Percentiles rank a stretch among this genome's conserved stretches.
Evolutionary conservation across 2,797 vertebrate genomes (phyloP).

Genomic region (Acridotheres tristis): DNA sequence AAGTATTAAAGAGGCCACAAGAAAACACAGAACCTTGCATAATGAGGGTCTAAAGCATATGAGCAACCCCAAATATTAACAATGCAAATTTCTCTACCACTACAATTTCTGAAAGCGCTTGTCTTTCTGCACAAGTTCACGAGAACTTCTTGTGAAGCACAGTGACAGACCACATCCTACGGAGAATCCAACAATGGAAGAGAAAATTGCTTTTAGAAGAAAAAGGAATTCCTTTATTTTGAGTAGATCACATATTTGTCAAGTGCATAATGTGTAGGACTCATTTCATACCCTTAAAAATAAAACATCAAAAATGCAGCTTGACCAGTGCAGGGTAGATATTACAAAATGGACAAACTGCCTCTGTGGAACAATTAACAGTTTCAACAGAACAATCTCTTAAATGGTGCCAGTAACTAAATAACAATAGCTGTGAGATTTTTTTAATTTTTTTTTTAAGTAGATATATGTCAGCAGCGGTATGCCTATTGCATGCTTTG

Average conservation of each 20-base stretch:
- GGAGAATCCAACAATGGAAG: not conserved
- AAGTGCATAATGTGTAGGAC: not conserved
- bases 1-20: not conserved
- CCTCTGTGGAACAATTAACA: not conserved
- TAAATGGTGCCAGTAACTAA: not conserved
- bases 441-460: not conserved
- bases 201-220: not conserved
- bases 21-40: accelerated
- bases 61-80: not conserved
- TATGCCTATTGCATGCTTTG: not conserved
- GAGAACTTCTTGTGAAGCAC: not conserved
- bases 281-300: not conserved
- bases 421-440: not conserved
- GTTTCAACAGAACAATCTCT: not conserved
- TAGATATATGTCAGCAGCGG: not conserved
- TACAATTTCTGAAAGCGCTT: not conserved
- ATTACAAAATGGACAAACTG: not conserved
- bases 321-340: not conserved
- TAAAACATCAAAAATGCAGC: not conserved
- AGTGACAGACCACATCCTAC: not conserved
- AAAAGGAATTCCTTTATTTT: not conserved
- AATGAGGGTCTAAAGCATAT: not conserved
- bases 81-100: not conserved
- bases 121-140: not conserved
- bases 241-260: not conserved